phyloP scores from a whole-genome alignment of 2,888 invertebrate species.

The Melikaiella ostensackeni region DNA sequence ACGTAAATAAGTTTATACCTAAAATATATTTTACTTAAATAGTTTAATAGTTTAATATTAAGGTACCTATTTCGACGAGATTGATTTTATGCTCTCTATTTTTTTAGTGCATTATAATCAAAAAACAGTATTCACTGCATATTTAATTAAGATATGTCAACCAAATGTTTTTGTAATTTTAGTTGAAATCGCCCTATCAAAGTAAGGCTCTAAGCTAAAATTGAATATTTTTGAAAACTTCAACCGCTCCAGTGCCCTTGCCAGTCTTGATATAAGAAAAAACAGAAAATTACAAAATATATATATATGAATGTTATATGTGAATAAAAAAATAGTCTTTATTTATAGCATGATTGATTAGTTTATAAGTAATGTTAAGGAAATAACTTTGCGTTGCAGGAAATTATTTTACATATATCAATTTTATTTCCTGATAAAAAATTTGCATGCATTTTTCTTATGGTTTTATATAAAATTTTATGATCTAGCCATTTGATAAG shows the following conservation, averaged over 20 bases:
- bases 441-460: no score
- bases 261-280: not conserved
- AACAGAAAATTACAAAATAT: not conserved
- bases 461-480: no score
- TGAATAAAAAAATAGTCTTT: not conserved
- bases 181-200: not conserved
- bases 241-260: no score
- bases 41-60: no score
- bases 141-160: no score
- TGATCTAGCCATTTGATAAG: no score
- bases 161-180: not conserved
- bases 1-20: not conserved
- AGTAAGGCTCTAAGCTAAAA: not conserved
- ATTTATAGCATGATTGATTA: not conserved
- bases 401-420: no score
- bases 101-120: not conserved
- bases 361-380: no score
- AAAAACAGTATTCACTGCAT: not conserved
- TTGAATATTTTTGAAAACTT: no score
- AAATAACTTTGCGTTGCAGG: no score
- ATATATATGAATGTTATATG: not conserved
- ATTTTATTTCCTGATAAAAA: no score
- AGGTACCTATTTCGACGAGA: not conserved
- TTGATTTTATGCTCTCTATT: conserved; percentile 7
- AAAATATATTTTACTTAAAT: not conserved